Percentiles rank a stretch among this genome's conserved stretches.
phyloP scores from a whole-genome alignment of 2,888 invertebrate genomes.

The Bugulina stolonifera region DNA sequence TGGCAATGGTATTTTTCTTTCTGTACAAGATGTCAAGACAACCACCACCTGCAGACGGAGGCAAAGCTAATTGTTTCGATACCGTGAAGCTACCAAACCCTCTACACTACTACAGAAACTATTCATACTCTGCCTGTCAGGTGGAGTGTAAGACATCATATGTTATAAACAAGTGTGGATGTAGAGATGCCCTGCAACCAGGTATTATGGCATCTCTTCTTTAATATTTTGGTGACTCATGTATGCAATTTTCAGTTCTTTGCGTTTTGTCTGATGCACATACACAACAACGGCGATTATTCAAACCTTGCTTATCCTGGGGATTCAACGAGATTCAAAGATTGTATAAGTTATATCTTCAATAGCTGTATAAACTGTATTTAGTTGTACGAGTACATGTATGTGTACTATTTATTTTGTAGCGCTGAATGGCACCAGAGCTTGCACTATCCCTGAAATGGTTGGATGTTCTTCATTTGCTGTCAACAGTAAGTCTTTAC shows the following conservation, averaged over 20 bases:
- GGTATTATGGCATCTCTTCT: background rate
- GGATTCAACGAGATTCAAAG: too few species aligned
- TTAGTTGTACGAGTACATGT: background rate
- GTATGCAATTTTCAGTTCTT: too few species aligned
- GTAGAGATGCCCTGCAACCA: conserved; percentile 1
- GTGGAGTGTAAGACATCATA: background rate
- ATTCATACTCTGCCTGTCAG: conserved; percentile 21
- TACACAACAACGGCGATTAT: too few species aligned
- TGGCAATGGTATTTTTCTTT: too few species aligned
- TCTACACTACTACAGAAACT: conserved; percentile 19
- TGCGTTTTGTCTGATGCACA: too few species aligned
- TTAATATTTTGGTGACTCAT: too few species aligned
- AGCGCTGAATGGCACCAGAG: background rate
- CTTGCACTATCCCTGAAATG: background rate
- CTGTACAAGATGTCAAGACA: background rate
- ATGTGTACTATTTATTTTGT: background rate
- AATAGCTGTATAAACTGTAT: background rate
- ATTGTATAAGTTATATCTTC: too few species aligned
- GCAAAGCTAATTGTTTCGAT: conserved; percentile 5
- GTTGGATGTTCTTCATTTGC: background rate
- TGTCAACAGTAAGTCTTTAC: too few species aligned
- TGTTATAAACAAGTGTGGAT: background rate
- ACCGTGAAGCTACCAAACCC: background rate
- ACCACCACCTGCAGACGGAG: background rate
- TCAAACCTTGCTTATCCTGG: too few species aligned